Percentiles rank a stretch among this genome's conserved stretches.
Evolutionary conservation across 2,888 invertebrate genomes (phyloP).

Genomic region (Sericinus montela): DNA sequence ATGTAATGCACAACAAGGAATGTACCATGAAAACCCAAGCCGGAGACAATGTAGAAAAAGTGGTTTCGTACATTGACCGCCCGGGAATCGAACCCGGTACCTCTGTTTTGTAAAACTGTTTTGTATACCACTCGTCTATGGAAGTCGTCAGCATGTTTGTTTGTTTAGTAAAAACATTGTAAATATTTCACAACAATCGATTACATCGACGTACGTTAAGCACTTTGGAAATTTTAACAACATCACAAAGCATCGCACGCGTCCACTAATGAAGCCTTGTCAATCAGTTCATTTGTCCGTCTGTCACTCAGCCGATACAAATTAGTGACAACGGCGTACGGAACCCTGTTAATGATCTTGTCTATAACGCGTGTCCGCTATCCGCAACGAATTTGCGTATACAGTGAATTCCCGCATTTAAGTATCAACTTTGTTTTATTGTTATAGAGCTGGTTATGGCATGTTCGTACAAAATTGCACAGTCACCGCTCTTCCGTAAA

Average conservation of each 20-base stretch:
- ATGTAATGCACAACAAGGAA: too few species aligned
- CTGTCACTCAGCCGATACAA: conserved; percentile 50
- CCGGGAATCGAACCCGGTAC: too few species aligned
- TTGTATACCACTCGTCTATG: too few species aligned
- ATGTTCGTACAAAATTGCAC: neutral
- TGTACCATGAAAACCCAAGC: too few species aligned
- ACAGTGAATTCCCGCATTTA: neutral
- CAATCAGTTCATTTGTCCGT: conserved; percentile 64
- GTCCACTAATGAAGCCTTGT: conserved; percentile 61
- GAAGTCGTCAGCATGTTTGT: too few species aligned
- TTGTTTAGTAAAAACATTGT: too few species aligned
- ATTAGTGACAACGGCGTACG: conserved; percentile 55
- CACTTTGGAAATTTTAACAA: neutral
- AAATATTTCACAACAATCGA: too few species aligned
- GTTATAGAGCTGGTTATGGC: neutral
- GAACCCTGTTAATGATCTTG: conserved; percentile 54
- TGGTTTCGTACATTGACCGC: too few species aligned
- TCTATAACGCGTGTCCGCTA: conserved; percentile 28
- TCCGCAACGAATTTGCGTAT: conserved; percentile 9
- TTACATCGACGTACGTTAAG: neutral
- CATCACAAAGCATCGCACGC: conserved; percentile 2
- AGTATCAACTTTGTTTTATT: neutral
- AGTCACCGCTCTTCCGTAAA: conserved; percentile 3
- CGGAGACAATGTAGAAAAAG: too few species aligned
- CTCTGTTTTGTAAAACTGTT: too few species aligned